Evolutionary conservation across 2,888 invertebrate genomes (phyloP).

Genomic region (Epistrophella euchroma): DNA sequence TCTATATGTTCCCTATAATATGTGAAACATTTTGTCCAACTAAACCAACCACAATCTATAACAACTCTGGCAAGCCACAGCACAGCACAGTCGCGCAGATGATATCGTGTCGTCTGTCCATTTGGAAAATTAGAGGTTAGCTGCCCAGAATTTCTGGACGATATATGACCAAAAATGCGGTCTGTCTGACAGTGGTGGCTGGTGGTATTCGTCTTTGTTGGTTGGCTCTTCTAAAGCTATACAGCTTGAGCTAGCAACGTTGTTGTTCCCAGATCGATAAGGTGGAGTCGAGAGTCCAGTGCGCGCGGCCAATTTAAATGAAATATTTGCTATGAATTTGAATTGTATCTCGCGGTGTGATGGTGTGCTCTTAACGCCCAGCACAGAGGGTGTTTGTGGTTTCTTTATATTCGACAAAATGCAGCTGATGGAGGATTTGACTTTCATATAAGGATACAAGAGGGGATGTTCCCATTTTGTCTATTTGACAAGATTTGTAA

Average conservation of each 20-base stretch:
- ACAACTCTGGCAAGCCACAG: no score
- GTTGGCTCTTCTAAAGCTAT: not conserved
- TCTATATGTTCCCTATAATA: constrained; percentile 45
- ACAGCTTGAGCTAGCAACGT: constrained; percentile 32
- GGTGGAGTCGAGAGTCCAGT: constrained; percentile 63
- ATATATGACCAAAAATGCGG: constrained; percentile 74
- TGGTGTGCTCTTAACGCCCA: constrained; percentile 36
- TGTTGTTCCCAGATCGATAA: constrained; percentile 46
- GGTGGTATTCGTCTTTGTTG: not conserved
- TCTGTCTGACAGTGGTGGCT: constrained; percentile 34
- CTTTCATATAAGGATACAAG: not conserved
- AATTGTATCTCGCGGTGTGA: constrained; percentile 44
- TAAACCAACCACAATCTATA: constrained; percentile 18
- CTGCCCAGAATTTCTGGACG: constrained; percentile 64
- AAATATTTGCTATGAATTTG: constrained; percentile 73
- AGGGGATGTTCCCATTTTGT: constrained; percentile 64
- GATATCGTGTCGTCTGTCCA: constrained; percentile 77
- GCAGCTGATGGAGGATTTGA: constrained; percentile 56
- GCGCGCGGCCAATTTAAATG: constrained; percentile 72
- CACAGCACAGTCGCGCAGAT: constrained; percentile 59
- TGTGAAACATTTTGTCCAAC: constrained; percentile 15
- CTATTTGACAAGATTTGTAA: constrained; percentile 75
- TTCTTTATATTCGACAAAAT: constrained; percentile 31
- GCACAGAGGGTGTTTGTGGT: constrained; percentile 40
- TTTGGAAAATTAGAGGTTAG: constrained; percentile 77